phyloP scores from a whole-genome alignment of 2,888 invertebrate species.

The Cenopis cana region DNA sequence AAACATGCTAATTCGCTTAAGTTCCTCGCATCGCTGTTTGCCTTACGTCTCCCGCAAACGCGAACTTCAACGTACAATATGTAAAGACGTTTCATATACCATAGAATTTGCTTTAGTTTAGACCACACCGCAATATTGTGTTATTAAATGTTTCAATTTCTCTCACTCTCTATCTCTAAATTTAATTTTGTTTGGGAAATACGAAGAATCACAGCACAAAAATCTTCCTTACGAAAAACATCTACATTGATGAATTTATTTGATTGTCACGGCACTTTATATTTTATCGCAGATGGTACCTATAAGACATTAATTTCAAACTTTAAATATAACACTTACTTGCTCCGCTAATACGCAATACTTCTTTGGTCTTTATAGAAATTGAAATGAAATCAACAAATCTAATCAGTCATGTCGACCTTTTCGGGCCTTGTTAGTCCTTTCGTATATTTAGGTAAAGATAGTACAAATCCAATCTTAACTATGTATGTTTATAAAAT shows the following conservation, averaged over 20 bases:
- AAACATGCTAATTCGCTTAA: slow-evolving; percentile 73
- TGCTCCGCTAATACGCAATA: too few species aligned
- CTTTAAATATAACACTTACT: too few species aligned
- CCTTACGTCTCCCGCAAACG: slow-evolving; percentile 62
- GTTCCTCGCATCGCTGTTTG: slow-evolving; percentile 70
- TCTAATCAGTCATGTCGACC: background rate
- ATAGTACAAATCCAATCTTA: too few species aligned
- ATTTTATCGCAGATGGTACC: too few species aligned
- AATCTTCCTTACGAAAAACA: too few species aligned
- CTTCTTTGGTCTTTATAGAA: background rate
- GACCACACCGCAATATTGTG: slow-evolving; percentile 55
- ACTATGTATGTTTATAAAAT: too few species aligned
- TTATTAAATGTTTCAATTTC: background rate
- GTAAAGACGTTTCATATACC: slow-evolving; percentile 64
- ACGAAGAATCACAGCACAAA: too few species aligned
- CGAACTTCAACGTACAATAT: slow-evolving; percentile 65
- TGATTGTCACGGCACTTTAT: too few species aligned
- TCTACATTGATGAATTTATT: too few species aligned
- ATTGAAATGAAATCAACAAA: background rate
- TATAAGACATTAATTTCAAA: too few species aligned
- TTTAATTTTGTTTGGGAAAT: background rate
- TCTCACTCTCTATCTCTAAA: too few species aligned
- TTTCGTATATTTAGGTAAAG: background rate
- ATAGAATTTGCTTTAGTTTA: slow-evolving; percentile 63
- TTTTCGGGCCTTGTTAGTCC: background rate